Evolutionary conservation across 2,888 invertebrate genomes (phyloP).

Genomic region (Drosophila eohydei): DNA sequence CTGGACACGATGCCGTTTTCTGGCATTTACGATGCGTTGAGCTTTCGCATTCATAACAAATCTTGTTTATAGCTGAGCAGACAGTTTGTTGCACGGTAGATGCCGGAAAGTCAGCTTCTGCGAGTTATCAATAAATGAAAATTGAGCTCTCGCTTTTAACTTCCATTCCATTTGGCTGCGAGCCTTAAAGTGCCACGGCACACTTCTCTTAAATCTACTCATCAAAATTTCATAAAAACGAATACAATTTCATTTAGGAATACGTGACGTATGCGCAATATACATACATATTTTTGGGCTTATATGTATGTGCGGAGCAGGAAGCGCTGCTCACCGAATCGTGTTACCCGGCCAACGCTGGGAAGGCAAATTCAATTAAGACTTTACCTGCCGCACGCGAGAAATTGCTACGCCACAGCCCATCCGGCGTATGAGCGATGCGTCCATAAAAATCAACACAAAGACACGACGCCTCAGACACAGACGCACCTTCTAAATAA

Average conservation of each 20-base stretch:
- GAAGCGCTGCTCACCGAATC: constrained; percentile 2
- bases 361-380: constrained; percentile 67
- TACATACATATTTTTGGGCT: neutral
- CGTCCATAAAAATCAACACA: constrained; percentile 37
- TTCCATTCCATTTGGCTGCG: neutral
- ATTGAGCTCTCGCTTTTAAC: constrained; percentile 16
- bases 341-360: constrained; percentile 57
- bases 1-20: constrained; percentile 13
- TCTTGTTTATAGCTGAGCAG: constrained; percentile 52
- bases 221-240: constrained; percentile 36
- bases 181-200: constrained; percentile 12
- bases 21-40: constrained; percentile 32
- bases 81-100: constrained; percentile 21
- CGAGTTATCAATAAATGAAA: constrained; percentile 37
- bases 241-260: constrained; percentile 16
- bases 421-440: constrained; percentile 42
- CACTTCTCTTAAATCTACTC: constrained; percentile 16
- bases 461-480: constrained; percentile 35
- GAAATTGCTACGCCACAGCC: constrained; percentile 37
- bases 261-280: constrained; percentile 51
- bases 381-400: constrained; percentile 64
- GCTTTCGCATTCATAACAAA: constrained; percentile 21
- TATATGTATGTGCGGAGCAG: neutral
- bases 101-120: neutral
- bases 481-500: constrained; percentile 2